Evolutionary conservation across 2,797 vertebrate genomes (phyloP), one percentile per base, ranked within the genome.

Genomic region (Sarcoramphus papa): DNA sequence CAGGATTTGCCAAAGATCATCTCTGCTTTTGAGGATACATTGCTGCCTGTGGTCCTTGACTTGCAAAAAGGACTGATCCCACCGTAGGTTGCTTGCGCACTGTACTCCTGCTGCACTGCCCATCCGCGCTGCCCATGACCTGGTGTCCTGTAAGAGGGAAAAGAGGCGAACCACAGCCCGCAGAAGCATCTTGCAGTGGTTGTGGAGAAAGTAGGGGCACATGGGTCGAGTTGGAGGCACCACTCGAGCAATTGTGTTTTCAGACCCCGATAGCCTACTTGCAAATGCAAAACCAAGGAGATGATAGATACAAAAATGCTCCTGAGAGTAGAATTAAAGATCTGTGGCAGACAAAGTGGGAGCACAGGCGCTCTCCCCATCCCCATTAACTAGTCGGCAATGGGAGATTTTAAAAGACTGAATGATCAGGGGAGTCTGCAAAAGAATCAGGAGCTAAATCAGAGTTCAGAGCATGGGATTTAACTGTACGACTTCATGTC

Each of bases 191-290:
- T 60, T 40, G 41, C 23, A 41, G 33, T 7, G 24, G 5, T 2
- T 50, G 20, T 7, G 8, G 27, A 35, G 30, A 57, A 83, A 30
- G 18, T 6, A 69, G 31, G 27, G 21, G 20, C 14, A 16, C 1
- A 0, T 5, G 1, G 31, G 10, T 23, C 4, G 0, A 2, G 3
- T 20, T 50, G 45, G 41, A 85, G 12, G 9, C 40, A 93, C 14
- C 25, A 9, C 14, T 59, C 21, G 12, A 19, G 6, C 4, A 62
- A 14, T 24, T 37, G 35, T 2, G 0, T 54, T 75, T 81, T 56
- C 69, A 85, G 47, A 54, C 9, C 33, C 27, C 2, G 0, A 18
- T 5, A 56, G 37, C 8, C 48, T 78, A 14, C 19, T 72, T 57
- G 56, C 33, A 83, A 70, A 47, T 15, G 12, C 13, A 78, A 91